phyloP scores from a whole-genome alignment of 2,888 invertebrate species.

The Dasypogon diadema region DNA sequence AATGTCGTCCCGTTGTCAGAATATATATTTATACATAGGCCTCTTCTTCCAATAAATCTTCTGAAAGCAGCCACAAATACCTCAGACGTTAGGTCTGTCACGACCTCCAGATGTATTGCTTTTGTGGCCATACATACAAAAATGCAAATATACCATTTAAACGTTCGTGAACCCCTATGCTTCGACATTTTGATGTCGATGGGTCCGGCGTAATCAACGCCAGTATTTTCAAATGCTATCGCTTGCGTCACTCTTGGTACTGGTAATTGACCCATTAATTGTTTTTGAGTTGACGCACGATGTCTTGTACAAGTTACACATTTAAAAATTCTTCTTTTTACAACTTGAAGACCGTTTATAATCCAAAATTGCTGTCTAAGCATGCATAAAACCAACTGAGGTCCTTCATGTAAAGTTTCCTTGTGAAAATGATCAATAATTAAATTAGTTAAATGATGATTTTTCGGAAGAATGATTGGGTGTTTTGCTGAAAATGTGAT shows the following conservation, averaged over 20 bases:
- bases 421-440: slow-evolving; percentile 42
- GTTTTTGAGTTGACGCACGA: background rate
- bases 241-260: background rate
- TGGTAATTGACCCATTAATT: slow-evolving; percentile 36
- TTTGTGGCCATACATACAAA: slow-evolving; percentile 59
- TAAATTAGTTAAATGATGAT: background rate
- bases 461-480: slow-evolving; percentile 9
- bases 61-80: slow-evolving; percentile 59
- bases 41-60: slow-evolving; percentile 60
- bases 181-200: slow-evolving; percentile 51
- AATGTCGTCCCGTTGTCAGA: slow-evolving; percentile 62
- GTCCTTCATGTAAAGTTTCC: slow-evolving; percentile 55
- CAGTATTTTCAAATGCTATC: slow-evolving; percentile 55
- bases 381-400: slow-evolving; percentile 52
- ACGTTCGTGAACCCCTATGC: slow-evolving; percentile 55
- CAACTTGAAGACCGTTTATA: slow-evolving; percentile 40
- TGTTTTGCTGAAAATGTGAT: too few species aligned
- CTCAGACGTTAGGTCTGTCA: slow-evolving; percentile 55
- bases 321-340: slow-evolving; percentile 35
- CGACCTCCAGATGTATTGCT: slow-evolving; percentile 55
- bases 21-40: slow-evolving; percentile 57
- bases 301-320: slow-evolving; percentile 53
- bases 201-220: slow-evolving; percentile 58
- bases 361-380: slow-evolving; percentile 58
- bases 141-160: slow-evolving; percentile 59